Conservation (phyloP, 2,797 vertebrate species). For the Alouatta caraya region DNA sequence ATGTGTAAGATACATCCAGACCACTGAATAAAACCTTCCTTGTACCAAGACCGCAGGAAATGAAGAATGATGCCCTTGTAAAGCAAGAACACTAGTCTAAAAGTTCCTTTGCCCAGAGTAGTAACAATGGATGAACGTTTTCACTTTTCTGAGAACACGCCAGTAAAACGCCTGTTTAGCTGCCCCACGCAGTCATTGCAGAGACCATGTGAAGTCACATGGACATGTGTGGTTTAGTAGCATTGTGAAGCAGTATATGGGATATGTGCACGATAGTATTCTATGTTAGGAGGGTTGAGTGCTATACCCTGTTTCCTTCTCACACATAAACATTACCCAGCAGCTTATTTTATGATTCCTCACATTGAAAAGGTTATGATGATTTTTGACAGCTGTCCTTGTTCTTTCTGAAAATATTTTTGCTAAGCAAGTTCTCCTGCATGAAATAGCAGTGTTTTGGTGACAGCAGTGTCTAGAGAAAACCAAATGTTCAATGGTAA, state of each 20-base stretch:
- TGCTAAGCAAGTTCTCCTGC: conserved; percentile 34
- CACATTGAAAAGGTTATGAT: not conserved
- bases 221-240: too few species aligned
- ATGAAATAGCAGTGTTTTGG: conserved; percentile 22
- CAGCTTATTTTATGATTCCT: conserved; percentile 38
- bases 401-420: conserved; percentile 71
- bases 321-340: not conserved
- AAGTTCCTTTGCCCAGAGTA: not conserved
- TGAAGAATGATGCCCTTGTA: not conserved
- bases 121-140: not conserved
- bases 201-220: not conserved
- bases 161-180: not conserved
- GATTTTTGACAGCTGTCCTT: conserved; percentile 68
- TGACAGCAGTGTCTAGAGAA: conserved; percentile 24
- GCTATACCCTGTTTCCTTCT: not conserved
- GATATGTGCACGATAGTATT: not conserved
- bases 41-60: not conserved
- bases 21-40: not conserved
- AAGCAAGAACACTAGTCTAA: not conserved
- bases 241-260: rapidly evolving
- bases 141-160: not conserved
- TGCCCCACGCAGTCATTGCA: not conserved
- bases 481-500: conserved; percentile 49
- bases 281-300: not conserved
- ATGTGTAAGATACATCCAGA: not conserved